Evolutionary conservation across 2,888 invertebrate genomes (phyloP).

Genomic region (Drymonia ruficornis): DNA sequence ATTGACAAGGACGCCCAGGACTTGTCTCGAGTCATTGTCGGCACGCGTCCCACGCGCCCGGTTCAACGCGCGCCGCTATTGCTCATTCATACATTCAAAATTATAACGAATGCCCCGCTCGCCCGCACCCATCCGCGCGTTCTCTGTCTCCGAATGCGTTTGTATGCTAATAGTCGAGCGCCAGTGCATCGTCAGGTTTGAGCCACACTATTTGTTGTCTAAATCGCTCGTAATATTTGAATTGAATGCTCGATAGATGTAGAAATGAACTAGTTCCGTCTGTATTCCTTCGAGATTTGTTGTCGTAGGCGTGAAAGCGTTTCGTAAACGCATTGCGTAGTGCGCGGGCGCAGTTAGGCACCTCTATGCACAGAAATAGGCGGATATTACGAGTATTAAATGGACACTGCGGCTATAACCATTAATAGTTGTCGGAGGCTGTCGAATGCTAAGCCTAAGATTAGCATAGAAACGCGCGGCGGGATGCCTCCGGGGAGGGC

Average conservation of each 20-base stretch:
- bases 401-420: constrained; percentile 72
- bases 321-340: constrained; percentile 74
- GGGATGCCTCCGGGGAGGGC: constrained; percentile 72
- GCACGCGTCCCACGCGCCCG: constrained; percentile 77
- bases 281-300: constrained; percentile 61
- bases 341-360: constrained; percentile 61
- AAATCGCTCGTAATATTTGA: constrained; percentile 83
- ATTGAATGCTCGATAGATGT: constrained; percentile 82
- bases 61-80: constrained; percentile 73
- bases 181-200: constrained; percentile 79
- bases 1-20: constrained; percentile 85
- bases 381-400: constrained; percentile 65
- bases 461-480: constrained; percentile 81
- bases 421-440: constrained; percentile 77
- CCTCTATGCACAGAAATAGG: constrained; percentile 53
- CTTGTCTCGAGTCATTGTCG: constrained; percentile 79
- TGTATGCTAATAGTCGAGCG: constrained; percentile 82
- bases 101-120: constrained; percentile 78
- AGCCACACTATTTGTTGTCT: constrained; percentile 78
- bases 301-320: constrained; percentile 72
- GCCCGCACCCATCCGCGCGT: constrained; percentile 78
- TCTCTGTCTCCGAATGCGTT: constrained; percentile 75
- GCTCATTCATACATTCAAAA: constrained; percentile 85
- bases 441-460: constrained; percentile 73
- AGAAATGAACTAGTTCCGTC: constrained; percentile 79